phyloP scores from a whole-genome alignment of 2,113 vertebrate genomes.

The Nothocercus nigrocapillus region DNA sequence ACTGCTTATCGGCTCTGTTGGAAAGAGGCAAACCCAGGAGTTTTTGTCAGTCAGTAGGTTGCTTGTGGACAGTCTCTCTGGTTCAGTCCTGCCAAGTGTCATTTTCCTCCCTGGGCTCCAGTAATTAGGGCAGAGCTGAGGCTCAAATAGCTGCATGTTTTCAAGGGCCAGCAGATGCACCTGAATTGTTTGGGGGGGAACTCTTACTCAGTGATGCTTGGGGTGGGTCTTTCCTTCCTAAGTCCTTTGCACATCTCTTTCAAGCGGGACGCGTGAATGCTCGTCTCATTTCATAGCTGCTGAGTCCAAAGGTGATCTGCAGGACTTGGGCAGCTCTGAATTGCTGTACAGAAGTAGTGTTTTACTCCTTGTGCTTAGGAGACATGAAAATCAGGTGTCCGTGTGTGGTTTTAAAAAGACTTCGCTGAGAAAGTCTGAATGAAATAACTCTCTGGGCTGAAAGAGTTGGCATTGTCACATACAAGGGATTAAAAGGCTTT shows the following conservation, averaged over 20 bases:
- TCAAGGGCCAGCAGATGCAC: not conserved
- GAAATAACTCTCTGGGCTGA: constrained; percentile 12
- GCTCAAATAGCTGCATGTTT: accelerated
- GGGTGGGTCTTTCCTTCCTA: not conserved
- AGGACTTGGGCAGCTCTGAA: not conserved
- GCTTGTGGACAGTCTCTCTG: not conserved
- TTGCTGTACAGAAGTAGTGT: not conserved
- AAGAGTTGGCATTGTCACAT: constrained; percentile 55
- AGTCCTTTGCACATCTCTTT: not conserved
- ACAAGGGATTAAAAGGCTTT: constrained; percentile 57
- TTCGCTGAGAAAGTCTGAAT: constrained; percentile 7
- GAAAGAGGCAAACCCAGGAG: not conserved
- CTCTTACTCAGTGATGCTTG: not conserved
- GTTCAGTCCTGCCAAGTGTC: not conserved
- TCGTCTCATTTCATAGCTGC: not conserved
- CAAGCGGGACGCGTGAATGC: not conserved
- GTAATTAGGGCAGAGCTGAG: not conserved
- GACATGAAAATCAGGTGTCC: not conserved
- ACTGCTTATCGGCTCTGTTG: not conserved
- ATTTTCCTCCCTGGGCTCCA: not conserved
- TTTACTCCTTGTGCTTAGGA: not conserved
- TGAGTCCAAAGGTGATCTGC: not conserved
- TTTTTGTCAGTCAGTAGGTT: not conserved
- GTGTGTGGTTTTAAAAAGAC: constrained; percentile 5
- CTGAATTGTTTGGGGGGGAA: not conserved